These are phyloP conservation scores for Horisme vitalbata DNA, from an alignment of 2,888 invertebrate species.

Conservation along the genomic window DNA sequence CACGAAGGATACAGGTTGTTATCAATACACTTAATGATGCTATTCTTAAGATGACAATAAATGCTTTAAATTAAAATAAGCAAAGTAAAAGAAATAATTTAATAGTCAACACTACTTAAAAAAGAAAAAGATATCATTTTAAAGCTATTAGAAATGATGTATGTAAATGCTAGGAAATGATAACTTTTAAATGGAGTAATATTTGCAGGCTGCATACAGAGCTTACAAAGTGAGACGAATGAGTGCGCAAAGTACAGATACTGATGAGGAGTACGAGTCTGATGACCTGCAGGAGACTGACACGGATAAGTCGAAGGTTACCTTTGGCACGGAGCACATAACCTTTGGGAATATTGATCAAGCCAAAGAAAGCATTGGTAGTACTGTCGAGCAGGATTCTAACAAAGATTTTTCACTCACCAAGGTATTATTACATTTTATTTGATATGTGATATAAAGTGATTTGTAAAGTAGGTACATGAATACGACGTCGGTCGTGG, in stretches of 20 bases:
- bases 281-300: neutral
- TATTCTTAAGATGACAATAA: no score
- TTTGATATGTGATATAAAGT: neutral
- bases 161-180: no score
- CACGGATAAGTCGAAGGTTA: constrained; percentile 7
- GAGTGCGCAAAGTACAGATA: neutral
- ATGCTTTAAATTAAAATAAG: no score
- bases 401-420: neutral
- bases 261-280: no score
- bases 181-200: neutral
- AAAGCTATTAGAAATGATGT: no score
- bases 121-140: no score
- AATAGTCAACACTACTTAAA: no score
- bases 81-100: no score
- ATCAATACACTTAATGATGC: no score
- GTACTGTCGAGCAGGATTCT: neutral
- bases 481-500: no score
- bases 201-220: constrained; percentile 6
- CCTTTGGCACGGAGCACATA: constrained; percentile 4
- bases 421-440: neutral
- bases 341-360: neutral
- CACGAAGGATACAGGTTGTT: constrained; percentile 12
- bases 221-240: constrained; percentile 2
- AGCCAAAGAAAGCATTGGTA: neutral
- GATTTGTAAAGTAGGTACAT: no score